Base-by-base conservation (phyloP, 2,797 vertebrate genomes). In the Tauraco hartlaubi region DNA sequence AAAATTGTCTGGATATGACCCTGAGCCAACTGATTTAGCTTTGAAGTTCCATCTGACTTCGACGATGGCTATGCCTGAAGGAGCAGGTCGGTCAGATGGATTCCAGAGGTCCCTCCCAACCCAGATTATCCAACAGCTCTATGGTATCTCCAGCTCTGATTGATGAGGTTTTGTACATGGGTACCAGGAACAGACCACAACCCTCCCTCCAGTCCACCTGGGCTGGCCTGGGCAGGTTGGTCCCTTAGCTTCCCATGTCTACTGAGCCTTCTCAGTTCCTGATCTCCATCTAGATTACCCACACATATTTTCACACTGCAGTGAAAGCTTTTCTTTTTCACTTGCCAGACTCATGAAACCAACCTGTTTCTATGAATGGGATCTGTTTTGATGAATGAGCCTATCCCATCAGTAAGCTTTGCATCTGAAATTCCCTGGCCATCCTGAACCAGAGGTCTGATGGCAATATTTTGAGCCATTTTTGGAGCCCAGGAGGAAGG, bases 371-470 rank as follows among this genome's bases (percentile, higher is more conserved):
- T 19, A 8, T 39, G 66, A 81, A 78, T 17, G 28, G 26, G 10
- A 22, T 63, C 39, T 22, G 33, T 48, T 88, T 52, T 66, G 66
- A 74, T 90, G 79, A 92, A 39, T 77, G 78, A 67, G 82, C 69
- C 17, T 48, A 66, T 74, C 72, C 66, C 66, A 49, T 5, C 33
- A 6, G 37, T 8, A 33, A 74, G n/a, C 37, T 69, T 81, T 66
- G 66, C 59, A 29, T 73, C 33, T 49, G 75, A 73, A 82, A 66
- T 75, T n/a, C 63, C 75, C 79, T 33, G 61, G 56, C 75, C 19
- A 1, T 31, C 41, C 75, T 2, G 5, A 85, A 20, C 21, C 49
- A 68, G 52, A 17, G 1, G 2, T 5, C 56, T 51, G 71, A 73
- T 28, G 55, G 52, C 81, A 77, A 39, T 39, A 68, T 71, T 49